Evolutionary conservation across 2,113 vertebrate genomes (phyloP).

Genomic region (Phaethornis superciliosus): DNA sequence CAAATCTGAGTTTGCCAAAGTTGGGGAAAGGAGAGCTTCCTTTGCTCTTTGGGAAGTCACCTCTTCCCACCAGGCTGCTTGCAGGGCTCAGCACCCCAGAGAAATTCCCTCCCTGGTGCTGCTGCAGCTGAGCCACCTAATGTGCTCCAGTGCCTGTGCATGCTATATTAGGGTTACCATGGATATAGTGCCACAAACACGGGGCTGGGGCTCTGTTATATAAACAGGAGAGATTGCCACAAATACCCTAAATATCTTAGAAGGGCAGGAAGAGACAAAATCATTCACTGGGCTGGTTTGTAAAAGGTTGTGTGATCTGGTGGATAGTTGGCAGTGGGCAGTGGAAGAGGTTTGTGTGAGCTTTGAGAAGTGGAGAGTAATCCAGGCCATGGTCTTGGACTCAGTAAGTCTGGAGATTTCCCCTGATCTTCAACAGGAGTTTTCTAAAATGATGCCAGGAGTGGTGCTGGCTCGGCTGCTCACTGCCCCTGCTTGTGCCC

Average conservation of each 20-base stretch:
- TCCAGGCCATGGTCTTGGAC: accelerated
- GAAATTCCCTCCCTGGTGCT: neutral
- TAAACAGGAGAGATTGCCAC: slow-evolving; percentile 73
- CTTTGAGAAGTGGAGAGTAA: neutral
- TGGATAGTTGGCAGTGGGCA: neutral
- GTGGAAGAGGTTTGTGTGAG: neutral
- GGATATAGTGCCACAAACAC: slow-evolving; percentile 69
- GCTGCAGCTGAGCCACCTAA: slow-evolving; percentile 49
- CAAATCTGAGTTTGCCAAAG: neutral
- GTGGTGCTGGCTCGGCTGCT: neutral
- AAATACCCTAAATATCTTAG: slow-evolving; percentile 53
- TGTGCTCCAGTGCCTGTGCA: slow-evolving; percentile 57
- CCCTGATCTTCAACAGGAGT: neutral
- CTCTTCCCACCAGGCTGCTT: neutral
- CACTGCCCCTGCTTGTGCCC: neutral
- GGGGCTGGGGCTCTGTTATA: slow-evolving; percentile 71
- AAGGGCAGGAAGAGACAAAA: slow-evolving; percentile 51
- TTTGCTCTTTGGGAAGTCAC: neutral
- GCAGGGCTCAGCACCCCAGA: neutral
- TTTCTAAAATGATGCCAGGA: neutral
- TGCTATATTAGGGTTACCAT: slow-evolving; percentile 75
- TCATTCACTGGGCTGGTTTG: neutral
- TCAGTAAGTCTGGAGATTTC: neutral
- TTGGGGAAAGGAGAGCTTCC: accelerated
- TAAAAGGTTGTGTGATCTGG: neutral